Evolutionary conservation across 2,113 vertebrate genomes (phyloP).

Genomic region (Myodes glareolus): DNA sequence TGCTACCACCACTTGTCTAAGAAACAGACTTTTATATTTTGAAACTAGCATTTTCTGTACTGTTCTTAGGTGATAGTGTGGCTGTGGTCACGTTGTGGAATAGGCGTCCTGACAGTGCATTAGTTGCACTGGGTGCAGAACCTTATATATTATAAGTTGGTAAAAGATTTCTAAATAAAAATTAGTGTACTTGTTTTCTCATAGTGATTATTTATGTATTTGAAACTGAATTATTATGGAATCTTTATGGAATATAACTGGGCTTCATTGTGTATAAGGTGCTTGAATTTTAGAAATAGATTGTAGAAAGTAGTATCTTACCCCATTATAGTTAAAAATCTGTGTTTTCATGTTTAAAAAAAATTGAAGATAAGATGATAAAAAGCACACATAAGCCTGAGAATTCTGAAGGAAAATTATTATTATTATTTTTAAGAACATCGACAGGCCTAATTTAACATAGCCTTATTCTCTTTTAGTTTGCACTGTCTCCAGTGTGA

Average conservation of each 20-base stretch:
- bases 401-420: background rate
- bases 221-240: slow-evolving; percentile 7
- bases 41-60: slow-evolving; percentile 5
- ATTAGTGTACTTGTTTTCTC: background rate
- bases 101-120: slow-evolving; percentile 8
- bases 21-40: background rate
- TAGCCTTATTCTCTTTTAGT: background rate
- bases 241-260: background rate
- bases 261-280: background rate
- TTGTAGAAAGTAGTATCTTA: background rate
- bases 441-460: too few relatives aligned
- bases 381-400: background rate
- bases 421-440: too few relatives aligned
- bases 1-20: too few relatives aligned
- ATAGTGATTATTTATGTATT: background rate
- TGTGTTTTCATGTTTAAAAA: background rate
- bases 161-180: slow-evolving; percentile 31
- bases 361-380: background rate
- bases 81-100: background rate
- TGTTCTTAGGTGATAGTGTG: slow-evolving; percentile 10
- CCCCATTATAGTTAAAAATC: background rate
- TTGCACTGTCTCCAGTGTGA: background rate
- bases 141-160: background rate
- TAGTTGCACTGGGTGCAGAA: background rate
- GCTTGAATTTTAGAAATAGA: background rate